Percentiles rank a stretch among this genome's conserved stretches.
Evolutionary conservation across 2,888 invertebrate genomes (phyloP).

Genomic region (Sphecodes monilicornis): DNA sequence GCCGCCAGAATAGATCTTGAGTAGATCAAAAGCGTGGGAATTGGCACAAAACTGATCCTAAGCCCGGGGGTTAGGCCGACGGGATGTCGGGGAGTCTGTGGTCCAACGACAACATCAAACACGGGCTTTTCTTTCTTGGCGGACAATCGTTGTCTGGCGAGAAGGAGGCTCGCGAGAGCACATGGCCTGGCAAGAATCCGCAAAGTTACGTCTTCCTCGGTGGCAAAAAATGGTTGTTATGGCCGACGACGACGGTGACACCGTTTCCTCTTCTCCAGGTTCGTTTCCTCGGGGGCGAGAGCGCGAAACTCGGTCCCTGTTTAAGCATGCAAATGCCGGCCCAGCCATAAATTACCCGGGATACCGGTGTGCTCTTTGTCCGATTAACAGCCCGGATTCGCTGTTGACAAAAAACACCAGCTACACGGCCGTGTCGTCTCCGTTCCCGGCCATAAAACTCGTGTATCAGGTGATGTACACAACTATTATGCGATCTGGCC

Average conservation of each 20-base stretch:
- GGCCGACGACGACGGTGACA: background rate
- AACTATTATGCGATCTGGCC: conserved; percentile 56
- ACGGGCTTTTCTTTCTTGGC: background rate
- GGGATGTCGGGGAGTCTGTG: background rate
- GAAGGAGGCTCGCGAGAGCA: background rate
- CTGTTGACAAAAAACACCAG: conserved; percentile 55
- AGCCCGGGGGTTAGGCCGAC: background rate
- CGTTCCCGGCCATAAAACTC: conserved; percentile 50
- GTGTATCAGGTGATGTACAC: conserved; percentile 61
- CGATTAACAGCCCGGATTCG: conserved; percentile 54
- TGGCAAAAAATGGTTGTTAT: background rate
- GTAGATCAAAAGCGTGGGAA: background rate
- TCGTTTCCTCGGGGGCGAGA: background rate
- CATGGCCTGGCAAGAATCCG: background rate
- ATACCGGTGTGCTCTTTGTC: conserved; percentile 50
- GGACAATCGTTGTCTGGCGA: background rate
- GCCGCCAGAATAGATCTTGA: background rate
- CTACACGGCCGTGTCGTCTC: conserved; percentile 45
- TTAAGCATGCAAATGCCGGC: conserved; percentile 56
- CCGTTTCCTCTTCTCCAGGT: background rate
- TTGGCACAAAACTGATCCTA: background rate
- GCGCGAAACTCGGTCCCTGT: conserved; percentile 22
- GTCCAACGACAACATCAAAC: background rate
- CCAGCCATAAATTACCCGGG: conserved; percentile 48
- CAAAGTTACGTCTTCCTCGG: background rate